Conservation (phyloP, 23 tunicate species). For the Halocynthia roretzi region DNA sequence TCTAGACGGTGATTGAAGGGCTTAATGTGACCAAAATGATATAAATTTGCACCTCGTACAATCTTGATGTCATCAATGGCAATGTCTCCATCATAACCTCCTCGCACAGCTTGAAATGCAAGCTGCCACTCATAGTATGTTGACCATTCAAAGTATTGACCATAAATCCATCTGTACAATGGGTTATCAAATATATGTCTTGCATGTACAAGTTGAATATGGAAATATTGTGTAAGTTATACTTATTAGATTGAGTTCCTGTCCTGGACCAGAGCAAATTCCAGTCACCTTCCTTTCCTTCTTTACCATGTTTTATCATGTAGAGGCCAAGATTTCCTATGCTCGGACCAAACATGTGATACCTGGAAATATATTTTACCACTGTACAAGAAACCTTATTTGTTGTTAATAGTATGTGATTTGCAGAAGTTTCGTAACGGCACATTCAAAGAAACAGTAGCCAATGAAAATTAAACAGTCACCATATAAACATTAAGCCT, state of each 20-base stretch:
- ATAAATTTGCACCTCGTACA: conserved; percentile 21
- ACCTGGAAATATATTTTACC: conserved; percentile 34
- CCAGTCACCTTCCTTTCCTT: conserved; percentile 52
- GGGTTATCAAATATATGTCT: background rate
- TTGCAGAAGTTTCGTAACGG: too few species aligned
- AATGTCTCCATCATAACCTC: conserved; percentile 89
- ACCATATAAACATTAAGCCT: too few species aligned
- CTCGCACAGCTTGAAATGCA: conserved; percentile 65
- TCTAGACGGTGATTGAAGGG: too few species aligned
- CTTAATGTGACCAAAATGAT: background rate
- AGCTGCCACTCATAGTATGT: conserved; percentile 63
- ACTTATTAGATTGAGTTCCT: conserved; percentile 85
- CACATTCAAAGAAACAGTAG: too few species aligned
- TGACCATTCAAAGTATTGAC: conserved; percentile 66
- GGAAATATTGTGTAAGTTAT: background rate
- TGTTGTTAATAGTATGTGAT: too few species aligned
- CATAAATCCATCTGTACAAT: conserved; percentile 61
- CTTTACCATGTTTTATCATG: conserved; percentile 53
- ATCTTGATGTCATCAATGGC: conserved; percentile 81
- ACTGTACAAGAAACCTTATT: background rate
- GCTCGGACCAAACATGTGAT: conserved; percentile 95
- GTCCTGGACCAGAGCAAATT: conserved; percentile 47
- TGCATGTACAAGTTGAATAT: background rate
- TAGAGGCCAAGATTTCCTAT: conserved; percentile 49
- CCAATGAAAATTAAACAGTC: too few species aligned